phyloP scores from a whole-genome alignment of 2,888 invertebrate species.

The Drosophila meridionalis region DNA sequence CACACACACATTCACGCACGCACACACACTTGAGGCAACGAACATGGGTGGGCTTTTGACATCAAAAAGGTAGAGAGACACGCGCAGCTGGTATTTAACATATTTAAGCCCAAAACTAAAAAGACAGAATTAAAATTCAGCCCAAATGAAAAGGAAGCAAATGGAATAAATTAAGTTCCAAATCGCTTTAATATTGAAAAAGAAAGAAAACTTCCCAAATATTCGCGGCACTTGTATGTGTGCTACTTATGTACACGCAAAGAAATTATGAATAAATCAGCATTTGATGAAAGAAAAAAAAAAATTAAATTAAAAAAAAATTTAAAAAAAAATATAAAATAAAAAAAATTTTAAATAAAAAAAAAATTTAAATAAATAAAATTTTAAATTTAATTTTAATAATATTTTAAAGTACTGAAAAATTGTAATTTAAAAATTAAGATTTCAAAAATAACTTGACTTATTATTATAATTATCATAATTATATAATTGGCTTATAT shows the following conservation, averaged over 20 bases:
- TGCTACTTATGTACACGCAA: slow-evolving; percentile 1
- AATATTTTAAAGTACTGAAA: too few species aligned
- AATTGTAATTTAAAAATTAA: too few species aligned
- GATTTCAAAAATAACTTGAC: too few species aligned
- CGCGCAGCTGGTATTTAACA: slow-evolving; percentile 66
- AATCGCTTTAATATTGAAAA: slow-evolving; percentile 65
- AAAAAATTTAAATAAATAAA: too few species aligned
- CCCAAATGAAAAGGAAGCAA: slow-evolving; percentile 52
- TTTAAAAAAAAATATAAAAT: background rate
- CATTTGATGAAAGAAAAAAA: background rate
- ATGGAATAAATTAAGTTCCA: slow-evolving; percentile 72
- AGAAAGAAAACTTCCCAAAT: slow-evolving; percentile 1
- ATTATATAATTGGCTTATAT: too few species aligned
- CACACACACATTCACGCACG: slow-evolving; percentile 32
- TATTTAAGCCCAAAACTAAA: slow-evolving; percentile 65
- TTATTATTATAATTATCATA: too few species aligned
- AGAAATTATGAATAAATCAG: background rate
- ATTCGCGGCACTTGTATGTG: slow-evolving; percentile 8
- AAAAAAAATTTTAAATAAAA: background rate
- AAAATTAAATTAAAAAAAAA: background rate
- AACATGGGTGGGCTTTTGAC: slow-evolving; percentile 6
- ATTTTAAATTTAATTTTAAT: background rate
- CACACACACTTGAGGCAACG: slow-evolving; percentile 12
- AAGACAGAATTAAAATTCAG: slow-evolving; percentile 66
- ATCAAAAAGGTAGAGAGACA: slow-evolving; percentile 57